Conservation (phyloP, 2,113 vertebrate species). For the Caranx melampygus region DNA sequence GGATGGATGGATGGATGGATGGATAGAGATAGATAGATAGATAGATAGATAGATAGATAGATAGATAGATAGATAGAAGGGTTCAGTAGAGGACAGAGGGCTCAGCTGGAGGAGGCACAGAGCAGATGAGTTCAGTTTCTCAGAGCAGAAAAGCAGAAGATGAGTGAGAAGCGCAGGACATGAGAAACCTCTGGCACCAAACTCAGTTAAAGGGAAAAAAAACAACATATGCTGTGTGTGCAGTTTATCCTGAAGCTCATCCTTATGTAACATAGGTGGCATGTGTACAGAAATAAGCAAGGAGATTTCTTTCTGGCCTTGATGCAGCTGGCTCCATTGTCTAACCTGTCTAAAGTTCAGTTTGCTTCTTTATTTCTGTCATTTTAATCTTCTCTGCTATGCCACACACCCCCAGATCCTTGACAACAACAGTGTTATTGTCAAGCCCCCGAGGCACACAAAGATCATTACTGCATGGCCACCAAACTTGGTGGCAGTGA, state of each 20-base stretch:
- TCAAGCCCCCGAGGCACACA: neutral
- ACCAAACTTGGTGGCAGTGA: constrained; percentile 30
- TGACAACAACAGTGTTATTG: constrained; percentile 3
- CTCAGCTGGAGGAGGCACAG: constrained; percentile 63
- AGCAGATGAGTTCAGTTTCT: constrained; percentile 63
- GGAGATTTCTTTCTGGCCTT: constrained; percentile 9
- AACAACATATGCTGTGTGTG: constrained; percentile 67
- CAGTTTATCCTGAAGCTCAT: constrained; percentile 63
- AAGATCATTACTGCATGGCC: constrained; percentile 33
- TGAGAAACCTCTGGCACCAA: constrained; percentile 69
- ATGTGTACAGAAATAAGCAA: constrained; percentile 31
- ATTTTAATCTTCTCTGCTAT: neutral
- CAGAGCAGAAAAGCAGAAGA: constrained; percentile 67
- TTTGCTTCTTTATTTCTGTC: neutral
- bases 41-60: no score
- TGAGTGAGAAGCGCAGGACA: constrained; percentile 62
- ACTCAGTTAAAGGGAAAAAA: constrained; percentile 56
- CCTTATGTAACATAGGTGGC: constrained; percentile 69
- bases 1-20: neutral
- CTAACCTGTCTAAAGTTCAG: constrained; percentile 4
- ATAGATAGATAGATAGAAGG: constrained; percentile 24
- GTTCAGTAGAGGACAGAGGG: constrained; percentile 38
- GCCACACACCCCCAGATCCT: constrained; percentile 6
- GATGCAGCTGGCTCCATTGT: constrained; percentile 8
- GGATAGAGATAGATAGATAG: no score